These are phyloP conservation scores for Pterois miles DNA, from an alignment of 2,797 vertebrate genomes.

Conservation along the genomic window DNA sequence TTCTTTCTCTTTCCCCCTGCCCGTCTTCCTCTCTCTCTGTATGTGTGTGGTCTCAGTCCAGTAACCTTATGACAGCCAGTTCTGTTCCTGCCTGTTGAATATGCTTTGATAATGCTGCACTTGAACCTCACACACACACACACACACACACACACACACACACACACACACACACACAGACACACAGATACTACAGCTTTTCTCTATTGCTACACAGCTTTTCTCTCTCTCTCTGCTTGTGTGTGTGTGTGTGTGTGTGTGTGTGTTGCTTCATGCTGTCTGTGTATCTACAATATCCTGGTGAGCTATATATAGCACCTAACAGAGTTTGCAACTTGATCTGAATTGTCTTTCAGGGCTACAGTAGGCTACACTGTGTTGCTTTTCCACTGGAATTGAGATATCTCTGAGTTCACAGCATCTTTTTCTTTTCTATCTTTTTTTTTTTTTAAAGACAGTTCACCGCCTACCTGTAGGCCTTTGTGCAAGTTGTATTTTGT, in stretches of 20 bases:
- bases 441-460: no score
- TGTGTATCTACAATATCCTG: slow-evolving; percentile 79
- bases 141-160: slow-evolving; percentile 17
- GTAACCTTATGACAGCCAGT: slow-evolving; percentile 10
- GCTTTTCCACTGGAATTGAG: slow-evolving; percentile 62
- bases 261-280: slow-evolving; percentile 37
- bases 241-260: not conserved
- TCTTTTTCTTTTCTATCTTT: slow-evolving; percentile 21
- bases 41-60: not conserved
- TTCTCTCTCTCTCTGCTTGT: no score
- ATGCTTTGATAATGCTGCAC: slow-evolving; percentile 48
- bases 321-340: slow-evolving; percentile 88
- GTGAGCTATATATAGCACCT: slow-evolving; percentile 84
- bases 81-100: slow-evolving; percentile 61
- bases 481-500: not conserved
- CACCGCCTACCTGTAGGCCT: not conserved
- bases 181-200: slow-evolving; percentile 25
- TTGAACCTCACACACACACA: slow-evolving; percentile 39
- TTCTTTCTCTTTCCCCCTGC: not conserved
- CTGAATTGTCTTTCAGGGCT: slow-evolving; percentile 82
- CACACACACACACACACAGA: slow-evolving; percentile 5
- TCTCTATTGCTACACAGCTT: slow-evolving; percentile 28
- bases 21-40: not conserved
- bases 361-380: slow-evolving; percentile 54
- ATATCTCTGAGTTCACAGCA: slow-evolving; percentile 25